Base-by-base conservation (phyloP, 2,888 invertebrate genomes). In the Scelioninae gen. 1 region DNA sequence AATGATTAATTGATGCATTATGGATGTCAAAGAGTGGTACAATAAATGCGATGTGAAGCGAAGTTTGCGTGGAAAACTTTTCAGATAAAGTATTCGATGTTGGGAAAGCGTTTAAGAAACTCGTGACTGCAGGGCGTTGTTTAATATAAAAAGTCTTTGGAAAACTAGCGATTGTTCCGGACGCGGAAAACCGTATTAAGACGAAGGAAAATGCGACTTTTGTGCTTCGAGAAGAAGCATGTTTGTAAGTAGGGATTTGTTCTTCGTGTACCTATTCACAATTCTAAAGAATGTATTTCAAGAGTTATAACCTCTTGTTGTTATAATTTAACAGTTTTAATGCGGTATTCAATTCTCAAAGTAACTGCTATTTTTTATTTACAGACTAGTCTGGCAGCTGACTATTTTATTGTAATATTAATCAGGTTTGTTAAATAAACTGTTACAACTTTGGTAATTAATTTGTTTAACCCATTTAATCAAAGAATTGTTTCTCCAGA, bases 101-200 rank as follows among this genome's bases (percentile, higher is more conserved):
- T 43, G 43, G 4, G 11, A 11, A 43, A 43, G 11, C n/a, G n/a
- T n/a, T n/a, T 10, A 43, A 43, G 11, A 43, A n/a, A 43, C 5
- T 43, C 43, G 43, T n/a, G 32, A 10, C 53, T 53, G 53, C n/a
- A 13, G 51, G 53, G 53, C 53, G 53, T 53, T 53, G 53, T 53
- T 53, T 53, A 32, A 53, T 53, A 32, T 53, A 53, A 32, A 53
- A 53, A 32, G 13, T 23, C 29, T 11, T n/a, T 53, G 31, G 13
- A 32, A 53, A 53, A 53, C 53, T 32, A 32, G 13, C 53, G 53
- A 53, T 53, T 53, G 53, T 53, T 32, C 53, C 0, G n/a, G 7
- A 13, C 53, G 53, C 53, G 53, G 53, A 53, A 53, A 53, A 53
- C 32, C 16, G 53, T 53, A 53, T 53, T 53, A 53, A n/a, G 13